Evolutionary conservation across 1,140 invertebrate genomes (phyloP).

Genomic region (Penaeus indicus): DNA sequence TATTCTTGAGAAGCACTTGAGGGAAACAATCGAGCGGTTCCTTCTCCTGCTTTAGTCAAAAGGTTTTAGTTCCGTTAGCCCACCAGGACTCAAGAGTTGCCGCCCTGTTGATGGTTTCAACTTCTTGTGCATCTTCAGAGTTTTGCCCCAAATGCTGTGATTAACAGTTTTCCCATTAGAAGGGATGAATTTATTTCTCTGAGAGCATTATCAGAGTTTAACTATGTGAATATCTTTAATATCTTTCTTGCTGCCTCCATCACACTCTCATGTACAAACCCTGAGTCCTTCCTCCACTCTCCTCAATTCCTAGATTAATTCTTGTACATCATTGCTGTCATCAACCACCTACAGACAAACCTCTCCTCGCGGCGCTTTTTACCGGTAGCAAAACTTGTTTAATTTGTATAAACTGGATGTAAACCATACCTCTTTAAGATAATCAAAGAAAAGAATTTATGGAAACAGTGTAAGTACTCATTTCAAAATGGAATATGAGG

Average conservation of each 20-base stretch:
- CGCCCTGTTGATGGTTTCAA: not conserved
- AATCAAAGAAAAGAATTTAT: no score
- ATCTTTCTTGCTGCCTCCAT: constrained; percentile 13
- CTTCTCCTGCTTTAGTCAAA: constrained; percentile 15
- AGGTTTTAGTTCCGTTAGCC: not conserved
- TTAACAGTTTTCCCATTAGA: constrained; percentile 31
- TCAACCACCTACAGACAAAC: no score
- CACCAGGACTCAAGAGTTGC: constrained; percentile 16
- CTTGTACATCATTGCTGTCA: not conserved
- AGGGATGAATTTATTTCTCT: constrained; percentile 42
- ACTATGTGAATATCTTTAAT: constrained; percentile 26
- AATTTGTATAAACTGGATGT: no score
- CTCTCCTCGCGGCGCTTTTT: no score
- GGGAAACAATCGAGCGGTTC: not conserved
- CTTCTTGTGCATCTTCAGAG: constrained; percentile 30
- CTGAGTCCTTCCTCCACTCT: constrained; percentile 24
- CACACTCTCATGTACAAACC: constrained; percentile 40
- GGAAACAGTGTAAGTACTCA: no score
- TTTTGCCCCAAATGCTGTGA: constrained; percentile 43
- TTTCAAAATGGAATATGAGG: no score
- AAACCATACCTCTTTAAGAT: no score
- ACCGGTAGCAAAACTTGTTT: no score
- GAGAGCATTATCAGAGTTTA: constrained; percentile 45
- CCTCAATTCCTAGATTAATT: constrained; percentile 25
- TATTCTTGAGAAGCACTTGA: constrained; percentile 33